Base-by-base conservation (phyloP, 2,113 vertebrate species). In the Mystacornis crossleyi region DNA sequence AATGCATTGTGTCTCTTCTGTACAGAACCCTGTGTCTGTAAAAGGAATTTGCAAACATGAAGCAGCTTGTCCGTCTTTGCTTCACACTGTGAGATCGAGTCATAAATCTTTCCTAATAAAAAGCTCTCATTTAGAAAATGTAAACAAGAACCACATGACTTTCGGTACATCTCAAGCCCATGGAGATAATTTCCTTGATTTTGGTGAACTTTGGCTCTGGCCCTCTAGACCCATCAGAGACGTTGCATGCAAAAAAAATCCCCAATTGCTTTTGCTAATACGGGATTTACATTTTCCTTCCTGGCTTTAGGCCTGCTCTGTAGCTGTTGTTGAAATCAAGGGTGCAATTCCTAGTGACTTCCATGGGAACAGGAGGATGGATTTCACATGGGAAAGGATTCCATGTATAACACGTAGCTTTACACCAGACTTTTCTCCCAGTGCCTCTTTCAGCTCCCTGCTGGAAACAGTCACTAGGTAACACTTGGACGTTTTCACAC, bases 321-420 rank as follows among this genome's bases (percentile, higher is more conserved):
- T 38, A 75, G 48, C 70, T 82, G 42, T 16, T 87, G 61, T 36
- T 75, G 74, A 80, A 93, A 90, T 34, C 58, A 74, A 57, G 26
- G 45, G n/a, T 77, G 36, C 60, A 61, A 38, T 79, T 88, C 51
- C 14, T 43, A 54, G 24, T 47, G 57, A 79, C 9, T 87, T 79
- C 53, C 50, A 38, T 6, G 29, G 43, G 5, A 93, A 38, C 45
- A 67, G 57, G 40, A 72, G 12, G 36, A 61, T 17, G 11, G 48
- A 48, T 74, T 92, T 90, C 61, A 71, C 43, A n/a, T 3, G 9
- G 48, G 40, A 77, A 93, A 81, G 38, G 34, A 47, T 74, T 81
- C 23, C 5, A 45, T 0, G 0, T n/a, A 4, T 26, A 64, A 53
- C 1, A 8, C 1, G 2, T 48, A 53, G 18, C 58, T 91, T 91